A percentile compares a stretch with the other conserved stretches of the same genome.
These are phyloP conservation scores for Micropoecilia bifurca DNA, from an alignment of 2,797 vertebrate species.

Conservation along the genomic window DNA sequence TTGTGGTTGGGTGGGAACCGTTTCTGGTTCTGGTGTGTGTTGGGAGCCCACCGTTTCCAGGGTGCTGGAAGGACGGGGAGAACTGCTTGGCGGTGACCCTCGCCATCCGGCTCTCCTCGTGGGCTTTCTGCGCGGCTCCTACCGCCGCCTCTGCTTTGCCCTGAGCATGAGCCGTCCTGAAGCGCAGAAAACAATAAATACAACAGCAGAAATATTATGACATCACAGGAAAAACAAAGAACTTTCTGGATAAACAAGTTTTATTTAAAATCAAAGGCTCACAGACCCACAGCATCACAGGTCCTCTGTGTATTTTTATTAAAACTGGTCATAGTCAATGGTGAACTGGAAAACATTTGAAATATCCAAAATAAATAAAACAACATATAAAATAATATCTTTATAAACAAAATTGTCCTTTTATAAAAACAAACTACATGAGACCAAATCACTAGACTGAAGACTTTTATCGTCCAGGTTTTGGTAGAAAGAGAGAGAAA, in stretches of 20 bases:
- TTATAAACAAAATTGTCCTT: no score
- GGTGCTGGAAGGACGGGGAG: slow-evolving; percentile 96
- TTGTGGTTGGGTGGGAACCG: not conserved
- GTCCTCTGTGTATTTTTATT: not conserved
- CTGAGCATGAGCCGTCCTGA: slow-evolving; percentile 94
- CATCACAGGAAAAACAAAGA: not conserved
- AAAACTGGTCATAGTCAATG: not conserved
- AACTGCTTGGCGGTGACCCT: slow-evolving; percentile 98
- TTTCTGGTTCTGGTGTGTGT: slow-evolving; percentile 9
- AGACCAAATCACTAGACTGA: no score
- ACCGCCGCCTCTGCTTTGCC: slow-evolving; percentile 92
- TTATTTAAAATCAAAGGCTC: not conserved
- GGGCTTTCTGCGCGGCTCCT: slow-evolving; percentile 91
- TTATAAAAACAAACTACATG: no score
- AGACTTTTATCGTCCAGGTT: no score
- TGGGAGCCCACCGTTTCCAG: slow-evolving; percentile 89
- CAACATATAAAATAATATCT: no score
- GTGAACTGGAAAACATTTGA: no score
- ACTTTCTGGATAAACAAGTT: not conserved
- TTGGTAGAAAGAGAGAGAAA: no score
- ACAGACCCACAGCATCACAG: not conserved
- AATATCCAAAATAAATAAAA: no score
- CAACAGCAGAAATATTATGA: not conserved
- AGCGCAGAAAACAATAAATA: slow-evolving; percentile 19
- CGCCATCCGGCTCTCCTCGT: slow-evolving; percentile 94